Conservation (phyloP, 1,140 invertebrate genomes). For the Micrasema minimum region DNA sequence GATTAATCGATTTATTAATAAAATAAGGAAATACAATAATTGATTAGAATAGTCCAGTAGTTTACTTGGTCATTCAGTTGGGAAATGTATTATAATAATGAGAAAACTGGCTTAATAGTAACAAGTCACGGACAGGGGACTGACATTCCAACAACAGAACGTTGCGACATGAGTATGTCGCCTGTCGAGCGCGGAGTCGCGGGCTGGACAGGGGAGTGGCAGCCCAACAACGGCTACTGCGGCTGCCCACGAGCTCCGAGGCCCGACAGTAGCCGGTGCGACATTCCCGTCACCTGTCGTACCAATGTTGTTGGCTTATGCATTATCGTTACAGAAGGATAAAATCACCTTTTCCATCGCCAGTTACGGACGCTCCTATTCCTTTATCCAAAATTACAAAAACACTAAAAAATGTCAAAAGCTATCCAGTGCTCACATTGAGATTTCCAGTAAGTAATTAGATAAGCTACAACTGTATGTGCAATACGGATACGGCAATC, state of each 20-base stretch:
- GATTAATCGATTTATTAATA: constrained; percentile 6
- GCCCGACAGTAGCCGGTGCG: constrained; percentile 54
- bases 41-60: constrained; percentile 36
- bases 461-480: constrained; percentile 26
- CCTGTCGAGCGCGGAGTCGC: constrained; percentile 50
- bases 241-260: constrained; percentile 29
- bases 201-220: constrained; percentile 53
- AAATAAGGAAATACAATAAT: constrained; percentile 10
- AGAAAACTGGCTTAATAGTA: constrained; percentile 37
- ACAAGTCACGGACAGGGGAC: constrained; percentile 52
- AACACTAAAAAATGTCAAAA: constrained; percentile 41
- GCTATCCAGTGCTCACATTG: constrained; percentile 51
- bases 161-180: constrained; percentile 51
- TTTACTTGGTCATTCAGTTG: constrained; percentile 47
- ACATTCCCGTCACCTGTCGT: constrained; percentile 52
- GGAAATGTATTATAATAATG: constrained; percentile 37
- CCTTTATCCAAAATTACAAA: constrained; percentile 47
- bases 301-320: constrained; percentile 6
- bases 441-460: constrained; percentile 24
- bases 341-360: constrained; percentile 51
- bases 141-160: constrained; percentile 52
- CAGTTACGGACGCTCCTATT: constrained; percentile 36
- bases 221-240: constrained; percentile 54
- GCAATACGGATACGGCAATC: constrained; percentile 18
- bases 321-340: constrained; percentile 33